Evolutionary conservation across 2,797 vertebrate genomes (phyloP).

Genomic region (Siniperca scherzeri): DNA sequence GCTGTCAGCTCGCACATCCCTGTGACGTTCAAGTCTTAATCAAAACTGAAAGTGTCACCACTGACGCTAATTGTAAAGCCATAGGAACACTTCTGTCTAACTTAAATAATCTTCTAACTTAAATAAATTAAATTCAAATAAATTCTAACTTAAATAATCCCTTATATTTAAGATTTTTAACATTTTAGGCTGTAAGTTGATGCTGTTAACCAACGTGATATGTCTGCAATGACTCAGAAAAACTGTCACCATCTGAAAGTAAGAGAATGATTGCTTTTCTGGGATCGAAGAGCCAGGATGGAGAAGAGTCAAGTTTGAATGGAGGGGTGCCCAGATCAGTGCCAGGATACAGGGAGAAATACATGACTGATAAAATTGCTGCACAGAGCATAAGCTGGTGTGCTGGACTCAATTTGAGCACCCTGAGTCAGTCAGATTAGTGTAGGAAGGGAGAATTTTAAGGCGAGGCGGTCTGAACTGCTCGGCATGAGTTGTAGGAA

Average conservation of each 20-base stretch:
- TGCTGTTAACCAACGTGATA: not conserved
- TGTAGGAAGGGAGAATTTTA: conserved; percentile 43
- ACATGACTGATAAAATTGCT: conserved; percentile 29
- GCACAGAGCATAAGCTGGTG: conserved; percentile 22
- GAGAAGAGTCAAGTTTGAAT: conserved; percentile 27
- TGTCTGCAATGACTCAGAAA: conserved; percentile 15
- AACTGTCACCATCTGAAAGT: not conserved
- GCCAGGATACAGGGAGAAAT: conserved; percentile 36
- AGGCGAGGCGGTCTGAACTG: conserved; percentile 29
- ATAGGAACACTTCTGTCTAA: conserved; percentile 5
- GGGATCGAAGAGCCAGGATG: not conserved
- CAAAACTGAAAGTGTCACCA: conserved; percentile 27
- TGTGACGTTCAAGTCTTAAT: conserved; percentile 30
- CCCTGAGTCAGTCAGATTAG: conserved; percentile 55
- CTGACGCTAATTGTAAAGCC: conserved; percentile 23
- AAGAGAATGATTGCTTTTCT: conserved; percentile 10
- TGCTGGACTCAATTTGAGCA: conserved; percentile 25
- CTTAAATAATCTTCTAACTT: not conserved
- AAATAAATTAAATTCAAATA: not conserved
- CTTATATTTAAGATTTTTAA: conserved; percentile 4
- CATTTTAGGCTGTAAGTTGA: not conserved
- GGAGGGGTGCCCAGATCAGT: conserved; percentile 10
- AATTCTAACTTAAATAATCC: not conserved
- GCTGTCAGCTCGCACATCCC: conserved; percentile 14
- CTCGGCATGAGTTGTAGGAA: conserved; percentile 38